Percentiles rank a stretch among this genome's conserved stretches.
phyloP scores from a whole-genome alignment of 1,140 invertebrate genomes.

The Cherax destructor region DNA sequence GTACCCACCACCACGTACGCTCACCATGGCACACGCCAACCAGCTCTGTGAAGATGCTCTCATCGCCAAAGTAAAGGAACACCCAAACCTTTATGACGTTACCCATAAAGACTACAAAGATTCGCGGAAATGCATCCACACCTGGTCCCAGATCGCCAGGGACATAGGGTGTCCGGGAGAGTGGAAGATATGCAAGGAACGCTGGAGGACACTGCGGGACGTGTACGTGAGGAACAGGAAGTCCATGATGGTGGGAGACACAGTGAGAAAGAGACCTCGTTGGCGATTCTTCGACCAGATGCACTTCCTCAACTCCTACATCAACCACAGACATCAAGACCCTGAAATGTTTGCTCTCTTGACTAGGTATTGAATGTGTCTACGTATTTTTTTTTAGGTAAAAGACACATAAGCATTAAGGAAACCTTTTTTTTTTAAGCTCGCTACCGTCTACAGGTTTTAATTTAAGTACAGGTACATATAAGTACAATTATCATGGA shows the following conservation, averaged over 20 bases:
- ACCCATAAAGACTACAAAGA: slow-evolving; percentile 45
- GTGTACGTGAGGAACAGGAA: slow-evolving; percentile 43
- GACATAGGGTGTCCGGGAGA: not conserved
- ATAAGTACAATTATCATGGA: no score
- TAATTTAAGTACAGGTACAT: no score
- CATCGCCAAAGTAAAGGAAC: slow-evolving; percentile 21
- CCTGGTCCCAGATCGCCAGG: slow-evolving; percentile 10
- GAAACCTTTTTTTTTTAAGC: no score
- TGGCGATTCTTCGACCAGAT: slow-evolving; percentile 46
- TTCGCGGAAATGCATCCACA: slow-evolving; percentile 5
- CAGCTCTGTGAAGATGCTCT: slow-evolving; percentile 3
- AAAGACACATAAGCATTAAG: no score
- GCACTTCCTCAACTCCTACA: slow-evolving; percentile 20
- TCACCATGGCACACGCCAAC: not conserved
- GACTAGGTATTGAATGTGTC: not conserved
- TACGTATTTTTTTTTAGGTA: no score
- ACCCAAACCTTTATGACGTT: slow-evolving; percentile 39
- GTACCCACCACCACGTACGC: not conserved
- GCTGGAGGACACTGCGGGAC: slow-evolving; percentile 24
- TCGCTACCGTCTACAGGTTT: no score
- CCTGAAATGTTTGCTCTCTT: not conserved
- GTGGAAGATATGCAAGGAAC: slow-evolving; percentile 36
- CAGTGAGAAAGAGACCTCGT: not conserved
- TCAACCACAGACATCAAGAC: slow-evolving; percentile 18
- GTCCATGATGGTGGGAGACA: slow-evolving; percentile 9